These are phyloP conservation scores for Ptyas mucosa DNA, from an alignment of 2,113 vertebrate genomes.

Conservation along the genomic window DNA sequence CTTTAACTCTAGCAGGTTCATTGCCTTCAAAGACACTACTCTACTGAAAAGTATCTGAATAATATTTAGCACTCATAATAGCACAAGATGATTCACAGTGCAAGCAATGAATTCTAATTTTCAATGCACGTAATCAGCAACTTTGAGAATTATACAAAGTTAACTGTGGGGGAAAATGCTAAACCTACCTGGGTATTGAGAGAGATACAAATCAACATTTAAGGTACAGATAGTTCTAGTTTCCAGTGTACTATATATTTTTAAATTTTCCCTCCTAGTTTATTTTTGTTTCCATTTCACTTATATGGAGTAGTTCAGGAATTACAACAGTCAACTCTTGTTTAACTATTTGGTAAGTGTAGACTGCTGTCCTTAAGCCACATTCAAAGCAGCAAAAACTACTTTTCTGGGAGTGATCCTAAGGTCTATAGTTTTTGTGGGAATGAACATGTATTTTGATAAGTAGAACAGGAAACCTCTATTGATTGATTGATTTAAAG, in stretches of 20 bases:
- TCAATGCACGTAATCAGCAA: neutral
- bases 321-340: neutral
- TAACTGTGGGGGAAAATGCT: neutral
- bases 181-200: neutral
- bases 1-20: neutral
- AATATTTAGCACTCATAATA: neutral
- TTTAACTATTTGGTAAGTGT: neutral
- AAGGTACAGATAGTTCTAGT: neutral
- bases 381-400: neutral
- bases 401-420: neutral
- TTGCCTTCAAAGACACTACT: neutral
- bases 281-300: neutral
- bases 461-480: neutral
- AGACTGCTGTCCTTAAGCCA: neutral
- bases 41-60: conserved; percentile 5
- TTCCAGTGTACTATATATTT: neutral
- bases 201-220: neutral
- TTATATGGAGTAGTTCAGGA: neutral
- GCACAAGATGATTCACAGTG: neutral
- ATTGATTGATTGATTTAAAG: neutral
- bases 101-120: neutral
- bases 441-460: neutral
- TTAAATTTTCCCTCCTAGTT: neutral
- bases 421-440: neutral
- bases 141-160: neutral